Evolutionary conservation across 2,797 vertebrate genomes (phyloP).

Genomic region (Scolopax bukidnonensis): DNA sequence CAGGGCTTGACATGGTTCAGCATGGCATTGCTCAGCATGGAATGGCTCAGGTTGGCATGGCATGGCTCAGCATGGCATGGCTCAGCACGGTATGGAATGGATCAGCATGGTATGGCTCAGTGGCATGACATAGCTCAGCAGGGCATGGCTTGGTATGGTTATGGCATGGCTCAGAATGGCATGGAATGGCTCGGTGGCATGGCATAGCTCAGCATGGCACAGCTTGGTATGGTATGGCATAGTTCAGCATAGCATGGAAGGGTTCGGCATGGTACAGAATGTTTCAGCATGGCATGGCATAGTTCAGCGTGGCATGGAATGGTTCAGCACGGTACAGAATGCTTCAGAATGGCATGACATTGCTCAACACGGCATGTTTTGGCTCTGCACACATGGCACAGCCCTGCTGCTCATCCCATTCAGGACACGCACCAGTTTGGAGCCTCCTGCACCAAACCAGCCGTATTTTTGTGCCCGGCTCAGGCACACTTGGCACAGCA

Average conservation of each 20-base stretch:
- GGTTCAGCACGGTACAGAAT: too few relatives aligned
- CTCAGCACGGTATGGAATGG: not conserved
- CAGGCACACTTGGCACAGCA: accelerated
- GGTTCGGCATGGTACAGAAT: not conserved
- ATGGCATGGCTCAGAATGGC: not conserved
- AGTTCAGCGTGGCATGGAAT: not conserved
- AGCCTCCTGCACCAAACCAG: not conserved
- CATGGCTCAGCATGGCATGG: not conserved
- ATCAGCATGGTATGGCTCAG: too few relatives aligned
- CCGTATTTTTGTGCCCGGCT: accelerated
- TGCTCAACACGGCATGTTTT: not conserved
- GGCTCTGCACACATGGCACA: not conserved
- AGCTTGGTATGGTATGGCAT: too few relatives aligned
- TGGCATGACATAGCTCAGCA: too few relatives aligned
- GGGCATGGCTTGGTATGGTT: too few relatives aligned
- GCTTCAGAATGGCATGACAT: not conserved
- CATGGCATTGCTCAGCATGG: not conserved
- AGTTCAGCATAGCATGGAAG: not conserved
- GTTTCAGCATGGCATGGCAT: not conserved
- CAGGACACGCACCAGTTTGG: accelerated
- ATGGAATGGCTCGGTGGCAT: not conserved
- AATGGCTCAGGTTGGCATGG: not conserved
- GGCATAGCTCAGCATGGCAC: too few relatives aligned
- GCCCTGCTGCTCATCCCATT: not conserved
- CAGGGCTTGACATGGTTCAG: too few relatives aligned